Evolutionary conservation across 2,113 vertebrate species (phyloP).

Genomic region (Arizona elegans): DNA sequence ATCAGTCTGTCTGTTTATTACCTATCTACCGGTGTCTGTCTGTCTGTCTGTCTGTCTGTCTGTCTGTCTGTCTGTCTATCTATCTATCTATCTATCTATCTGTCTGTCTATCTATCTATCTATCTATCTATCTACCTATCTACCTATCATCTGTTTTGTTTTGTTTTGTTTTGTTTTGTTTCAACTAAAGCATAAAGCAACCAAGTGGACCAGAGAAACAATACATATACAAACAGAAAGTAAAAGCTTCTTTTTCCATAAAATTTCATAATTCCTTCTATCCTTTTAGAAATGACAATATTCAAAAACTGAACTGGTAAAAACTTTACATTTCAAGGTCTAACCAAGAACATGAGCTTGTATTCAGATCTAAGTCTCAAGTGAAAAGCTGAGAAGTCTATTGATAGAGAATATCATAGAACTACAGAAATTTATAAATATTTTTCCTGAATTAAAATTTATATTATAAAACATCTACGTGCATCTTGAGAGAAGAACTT

Average conservation of each 20-base stretch:
- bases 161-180: neutral
- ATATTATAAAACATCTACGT: neutral
- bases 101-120: no score
- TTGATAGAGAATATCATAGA: neutral
- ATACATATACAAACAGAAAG: neutral
- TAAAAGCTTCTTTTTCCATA: neutral
- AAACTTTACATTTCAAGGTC: neutral
- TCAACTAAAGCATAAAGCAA: neutral
- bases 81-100: no score
- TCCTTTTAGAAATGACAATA: neutral
- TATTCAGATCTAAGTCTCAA: neutral
- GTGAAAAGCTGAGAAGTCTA: neutral
- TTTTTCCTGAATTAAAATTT: neutral
- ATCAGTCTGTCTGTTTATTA: neutral
- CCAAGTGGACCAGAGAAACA: neutral
- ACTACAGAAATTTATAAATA: neutral
- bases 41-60: no score
- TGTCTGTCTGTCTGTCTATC: no score
- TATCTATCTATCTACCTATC: no score
- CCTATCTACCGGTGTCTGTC: no score
- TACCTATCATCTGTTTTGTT: no score
- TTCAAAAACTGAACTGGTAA: neutral
- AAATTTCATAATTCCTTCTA: neutral
- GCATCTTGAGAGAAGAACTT: neutral
- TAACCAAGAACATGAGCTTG: neutral